phyloP scores from a whole-genome alignment of 2,797 vertebrate species.

The Lutjanus campechanus region DNA sequence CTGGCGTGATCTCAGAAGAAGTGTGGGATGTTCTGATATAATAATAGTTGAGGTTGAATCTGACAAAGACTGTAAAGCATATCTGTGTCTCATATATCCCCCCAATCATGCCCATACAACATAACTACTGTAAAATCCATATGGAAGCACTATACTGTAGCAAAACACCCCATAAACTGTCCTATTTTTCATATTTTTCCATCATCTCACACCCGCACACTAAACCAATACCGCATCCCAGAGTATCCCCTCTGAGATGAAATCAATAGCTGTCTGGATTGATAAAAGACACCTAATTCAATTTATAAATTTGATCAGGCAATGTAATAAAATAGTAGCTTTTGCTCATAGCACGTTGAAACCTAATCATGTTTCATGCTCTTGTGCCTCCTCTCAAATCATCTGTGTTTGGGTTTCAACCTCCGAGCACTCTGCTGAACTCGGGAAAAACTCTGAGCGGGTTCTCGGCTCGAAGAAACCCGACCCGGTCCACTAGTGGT shows the following conservation, averaged over 20 bases:
- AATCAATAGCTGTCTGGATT: slow-evolving; percentile 67
- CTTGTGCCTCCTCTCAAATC: slow-evolving; percentile 65
- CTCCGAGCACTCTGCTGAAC: slow-evolving; percentile 49
- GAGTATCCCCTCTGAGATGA: slow-evolving; percentile 53
- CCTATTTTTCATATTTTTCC: slow-evolving; percentile 46
- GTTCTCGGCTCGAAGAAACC: slow-evolving; percentile 56
- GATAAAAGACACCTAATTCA: slow-evolving; percentile 73
- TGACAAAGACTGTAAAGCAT: slow-evolving; percentile 41
- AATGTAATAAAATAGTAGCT: slow-evolving; percentile 68
- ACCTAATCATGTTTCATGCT: slow-evolving; percentile 77
- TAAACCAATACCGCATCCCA: slow-evolving; percentile 23
- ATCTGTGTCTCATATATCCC: slow-evolving; percentile 28
- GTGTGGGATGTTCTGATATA: slow-evolving; percentile 22
- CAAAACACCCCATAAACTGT: slow-evolving; percentile 59
- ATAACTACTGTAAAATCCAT: slow-evolving; percentile 57
- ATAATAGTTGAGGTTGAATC: slow-evolving; percentile 33
- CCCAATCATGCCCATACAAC: slow-evolving; percentile 29
- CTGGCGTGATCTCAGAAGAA: background rate
- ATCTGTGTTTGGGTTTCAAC: slow-evolving; percentile 69
- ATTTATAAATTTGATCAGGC: slow-evolving; percentile 79
- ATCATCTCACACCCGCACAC: slow-evolving; percentile 55
- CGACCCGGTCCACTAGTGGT: slow-evolving; percentile 44
- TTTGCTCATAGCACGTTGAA: slow-evolving; percentile 52
- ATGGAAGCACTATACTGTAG: slow-evolving; percentile 57
- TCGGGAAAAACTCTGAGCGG: slow-evolving; percentile 7